These are phyloP conservation scores for Corbicula japonica DNA, from an alignment of 2,888 invertebrate genomes.

Conservation along the genomic window DNA sequence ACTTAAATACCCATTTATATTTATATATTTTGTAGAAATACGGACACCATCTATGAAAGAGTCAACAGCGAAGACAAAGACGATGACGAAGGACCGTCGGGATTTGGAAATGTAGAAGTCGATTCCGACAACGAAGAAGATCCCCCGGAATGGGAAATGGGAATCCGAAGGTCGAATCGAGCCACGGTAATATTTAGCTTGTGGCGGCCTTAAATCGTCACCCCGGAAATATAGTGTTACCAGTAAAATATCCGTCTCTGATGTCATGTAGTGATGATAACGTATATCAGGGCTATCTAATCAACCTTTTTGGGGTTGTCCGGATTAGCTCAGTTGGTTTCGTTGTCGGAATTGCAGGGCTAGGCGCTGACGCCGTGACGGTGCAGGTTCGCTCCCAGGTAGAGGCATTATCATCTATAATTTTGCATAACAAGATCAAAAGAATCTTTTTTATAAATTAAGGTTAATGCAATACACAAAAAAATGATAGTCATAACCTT, in stretches of 20 bases:
- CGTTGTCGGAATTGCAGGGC: too few relatives aligned
- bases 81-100: constrained; percentile 14
- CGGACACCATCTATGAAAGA: constrained; percentile 33
- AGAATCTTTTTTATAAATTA: too few relatives aligned
- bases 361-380: too few relatives aligned
- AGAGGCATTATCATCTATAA: too few relatives aligned
- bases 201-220: neutral
- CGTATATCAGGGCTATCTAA: neutral
- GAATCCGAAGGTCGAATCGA: constrained; percentile 43
- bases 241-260: neutral
- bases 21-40: constrained; percentile 35
- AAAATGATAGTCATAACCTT: too few relatives aligned
- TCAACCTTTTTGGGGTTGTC: too few relatives aligned
- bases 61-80: neutral
- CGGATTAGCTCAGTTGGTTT: too few relatives aligned
- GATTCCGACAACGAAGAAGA: constrained; percentile 46
- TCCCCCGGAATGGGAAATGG: constrained; percentile 58
- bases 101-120: constrained; percentile 26
- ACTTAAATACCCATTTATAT: too few relatives aligned
- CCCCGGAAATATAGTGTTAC: neutral
- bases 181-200: constrained; percentile 28
- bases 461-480: too few relatives aligned
- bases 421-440: too few relatives aligned
- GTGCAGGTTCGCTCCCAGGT: too few relatives aligned
- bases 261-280: neutral